A percentile compares a stretch with the other conserved stretches of the same genome.
These are phyloP conservation scores for Entosphenus tridentatus DNA, from an alignment of 2,113 vertebrate genomes.

Conservation along the genomic window DNA sequence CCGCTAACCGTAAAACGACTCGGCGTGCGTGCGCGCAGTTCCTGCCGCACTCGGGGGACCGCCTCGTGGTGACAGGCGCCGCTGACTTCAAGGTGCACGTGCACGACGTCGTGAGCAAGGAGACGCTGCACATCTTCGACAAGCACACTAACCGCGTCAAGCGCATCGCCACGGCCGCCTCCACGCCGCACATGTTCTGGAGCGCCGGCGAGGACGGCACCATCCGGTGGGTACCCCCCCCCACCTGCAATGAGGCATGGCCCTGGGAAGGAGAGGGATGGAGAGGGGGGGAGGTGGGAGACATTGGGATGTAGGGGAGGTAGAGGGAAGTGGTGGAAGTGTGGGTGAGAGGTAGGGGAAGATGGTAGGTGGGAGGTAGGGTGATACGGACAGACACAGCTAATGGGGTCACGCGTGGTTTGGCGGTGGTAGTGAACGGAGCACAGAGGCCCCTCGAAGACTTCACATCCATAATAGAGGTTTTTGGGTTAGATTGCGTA, in stretches of 20 bases:
- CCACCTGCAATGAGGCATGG: neutral
- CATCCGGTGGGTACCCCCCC: constrained; percentile 36
- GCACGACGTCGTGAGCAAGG: constrained; percentile 72
- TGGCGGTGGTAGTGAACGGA: no score
- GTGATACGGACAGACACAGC: no score
- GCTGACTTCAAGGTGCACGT: constrained; percentile 94
- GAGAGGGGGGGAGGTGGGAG: no score
- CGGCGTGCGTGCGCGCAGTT: constrained; percentile 31
- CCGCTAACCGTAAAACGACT: neutral
- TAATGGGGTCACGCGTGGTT: no score
- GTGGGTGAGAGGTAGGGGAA: no score
- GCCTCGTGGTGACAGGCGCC: constrained; percentile 76
- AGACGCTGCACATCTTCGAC: constrained; percentile 94
- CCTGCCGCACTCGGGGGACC: constrained; percentile 71
- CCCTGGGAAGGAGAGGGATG: no score
- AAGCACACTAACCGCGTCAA: constrained; percentile 95
- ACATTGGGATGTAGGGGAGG: no score
- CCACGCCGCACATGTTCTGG: constrained; percentile 99
- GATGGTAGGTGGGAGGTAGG: no score
- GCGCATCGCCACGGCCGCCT: constrained; percentile 76
- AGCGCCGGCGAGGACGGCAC: constrained; percentile 85
- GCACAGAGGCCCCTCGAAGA: no score
- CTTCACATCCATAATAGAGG: no score
- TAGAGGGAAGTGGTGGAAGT: no score
- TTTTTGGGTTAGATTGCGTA: no score